Evolutionary conservation across 64 coral and sea anemone genomes (phyloP).

Genomic region (Actinia tenebrosa): DNA sequence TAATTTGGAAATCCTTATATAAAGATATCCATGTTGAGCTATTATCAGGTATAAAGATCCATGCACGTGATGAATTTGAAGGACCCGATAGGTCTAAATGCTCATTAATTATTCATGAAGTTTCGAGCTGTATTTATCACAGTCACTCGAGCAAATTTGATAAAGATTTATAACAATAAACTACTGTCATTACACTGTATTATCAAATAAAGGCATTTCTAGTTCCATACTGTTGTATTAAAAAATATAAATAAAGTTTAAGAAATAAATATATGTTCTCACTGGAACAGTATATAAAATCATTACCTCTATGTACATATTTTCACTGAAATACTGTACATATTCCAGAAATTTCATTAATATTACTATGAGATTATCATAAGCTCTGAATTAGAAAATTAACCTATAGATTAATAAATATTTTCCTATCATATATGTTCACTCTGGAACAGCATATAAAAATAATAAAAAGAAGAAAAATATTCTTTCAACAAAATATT

Average conservation of each 20-base stretch:
- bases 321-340: neutral
- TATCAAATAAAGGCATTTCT: too few species aligned
- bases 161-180: too few species aligned
- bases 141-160: too few species aligned
- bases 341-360: neutral
- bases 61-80: too few species aligned
- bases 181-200: too few species aligned
- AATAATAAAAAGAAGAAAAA: neutral
- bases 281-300: conserved; percentile 21
- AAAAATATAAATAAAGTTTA: neutral
- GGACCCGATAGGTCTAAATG: too few species aligned
- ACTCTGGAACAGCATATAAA: conserved; percentile 10
- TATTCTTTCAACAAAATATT: neutral
- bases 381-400: neutral
- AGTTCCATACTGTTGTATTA: neutral
- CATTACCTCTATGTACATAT: neutral
- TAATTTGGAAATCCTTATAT: too few species aligned
- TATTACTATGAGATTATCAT: neutral
- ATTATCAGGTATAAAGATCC: too few species aligned
- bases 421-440: neutral
- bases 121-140: too few species aligned
- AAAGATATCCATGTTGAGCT: too few species aligned
- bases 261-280: conserved; percentile 13
- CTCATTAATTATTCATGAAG: too few species aligned
- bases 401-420: neutral